Conservation (phyloP, 2,888 invertebrate species). For the Selenia dentaria region DNA sequence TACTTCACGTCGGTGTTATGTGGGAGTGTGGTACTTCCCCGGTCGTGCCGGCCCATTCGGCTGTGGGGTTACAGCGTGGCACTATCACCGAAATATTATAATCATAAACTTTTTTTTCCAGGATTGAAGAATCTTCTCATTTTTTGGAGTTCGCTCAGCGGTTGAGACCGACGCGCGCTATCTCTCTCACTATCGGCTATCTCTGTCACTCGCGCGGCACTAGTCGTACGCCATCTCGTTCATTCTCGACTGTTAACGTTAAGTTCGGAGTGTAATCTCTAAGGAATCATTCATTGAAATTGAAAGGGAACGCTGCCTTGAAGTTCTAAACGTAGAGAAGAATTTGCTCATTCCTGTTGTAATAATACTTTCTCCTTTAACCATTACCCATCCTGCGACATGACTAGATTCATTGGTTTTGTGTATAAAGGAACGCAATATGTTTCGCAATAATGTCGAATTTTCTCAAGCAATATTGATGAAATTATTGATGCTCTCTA, state of each 20-base stretch:
- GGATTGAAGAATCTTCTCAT: conserved; percentile 55
- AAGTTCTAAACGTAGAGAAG: conserved; percentile 30
- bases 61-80: too few relatives aligned
- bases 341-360: conserved; percentile 56
- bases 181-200: conserved; percentile 68
- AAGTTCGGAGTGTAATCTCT: conserved; percentile 47
- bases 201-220: conserved; percentile 70
- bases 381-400: conserved; percentile 72
- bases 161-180: conserved; percentile 45
- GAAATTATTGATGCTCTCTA: conserved; percentile 48
- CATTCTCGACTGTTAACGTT: conserved; percentile 59
- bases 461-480: conserved; percentile 71
- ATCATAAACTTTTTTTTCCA: too few relatives aligned
- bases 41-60: too few relatives aligned
- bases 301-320: conserved; percentile 39
- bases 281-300: conserved; percentile 40
- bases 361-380: conserved; percentile 42
- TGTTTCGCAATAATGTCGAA: conserved; percentile 57
- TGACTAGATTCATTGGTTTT: conserved; percentile 52
- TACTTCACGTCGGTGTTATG: too few relatives aligned
- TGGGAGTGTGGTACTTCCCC: too few relatives aligned
- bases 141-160: conserved; percentile 54
- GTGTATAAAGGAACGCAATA: conserved; percentile 48
- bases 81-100: too few relatives aligned
- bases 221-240: conserved; percentile 62